Base-by-base conservation (phyloP, 2,888 invertebrate genomes). In the Tromatobia lineatoria region DNA sequence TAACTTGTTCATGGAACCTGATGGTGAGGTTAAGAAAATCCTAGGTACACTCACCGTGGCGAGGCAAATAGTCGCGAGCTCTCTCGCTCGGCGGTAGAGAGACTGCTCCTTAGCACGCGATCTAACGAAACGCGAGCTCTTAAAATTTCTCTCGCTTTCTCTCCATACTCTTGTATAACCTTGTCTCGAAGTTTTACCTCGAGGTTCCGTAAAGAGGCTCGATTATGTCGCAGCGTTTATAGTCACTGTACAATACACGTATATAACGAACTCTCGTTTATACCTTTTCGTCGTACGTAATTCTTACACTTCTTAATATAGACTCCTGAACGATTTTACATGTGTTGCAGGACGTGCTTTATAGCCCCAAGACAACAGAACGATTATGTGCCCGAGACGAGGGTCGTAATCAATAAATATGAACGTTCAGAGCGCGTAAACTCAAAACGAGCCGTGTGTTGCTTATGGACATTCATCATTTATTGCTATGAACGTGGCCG, bases 81-180 rank as follows among this genome's bases (percentile, higher is more conserved):
- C 59, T 67, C 54, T 59, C 25, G 45, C 59, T 42, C 13, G 38
- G 59, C 50, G 38, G 57, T 70, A 78, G 50, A 80, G 57, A 70
- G 42, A 80, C 67, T 18, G 23, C 47, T 52, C 50, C 57, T 71
- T 71, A 82, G 66, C 85, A 87, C 87, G 85, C 85, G 82, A 87
- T 85, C 80, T 50, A 52, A 66, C 74, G 52, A 75, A 83, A 71
- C 69, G 76, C 78, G 71, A 81, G 75, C 52, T 61, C 34, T 29
- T 42, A 15, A 38, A 11, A 59, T 13, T 29, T 29, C 34, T 61
- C 61, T n/a, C 20, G 42, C 20, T 18, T 47, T 50, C 74, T 18
- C 64, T 10, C 6, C 6, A 20, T 15, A 59, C 67, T 38, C 54
- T 38, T 42, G 52, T 52, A 13, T 20, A 6, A 42, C 42, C 20